A percentile compares a stretch with the other conserved stretches of the same genome.
Evolutionary conservation across 2,888 invertebrate species (phyloP).

Genomic region (Chalcosyrphus nemorum): DNA sequence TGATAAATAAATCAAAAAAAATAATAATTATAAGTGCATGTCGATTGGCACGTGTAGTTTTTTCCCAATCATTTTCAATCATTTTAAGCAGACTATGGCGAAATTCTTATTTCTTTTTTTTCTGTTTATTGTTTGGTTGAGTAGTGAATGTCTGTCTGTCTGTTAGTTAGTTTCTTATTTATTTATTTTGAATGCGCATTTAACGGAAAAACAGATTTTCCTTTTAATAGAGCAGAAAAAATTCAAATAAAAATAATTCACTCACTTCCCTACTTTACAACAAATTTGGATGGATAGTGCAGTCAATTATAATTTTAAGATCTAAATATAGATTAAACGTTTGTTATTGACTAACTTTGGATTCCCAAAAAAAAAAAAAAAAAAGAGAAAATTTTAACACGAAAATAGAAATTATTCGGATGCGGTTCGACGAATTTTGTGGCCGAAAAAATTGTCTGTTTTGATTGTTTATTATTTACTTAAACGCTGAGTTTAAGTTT

Average conservation of each 20-base stretch:
- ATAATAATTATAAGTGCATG: slow-evolving; percentile 45
- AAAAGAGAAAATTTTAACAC: slow-evolving; percentile 14
- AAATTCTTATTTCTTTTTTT: slow-evolving; percentile 3
- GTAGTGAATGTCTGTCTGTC: not conserved
- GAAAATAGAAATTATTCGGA: slow-evolving; percentile 28
- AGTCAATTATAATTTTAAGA: slow-evolving; percentile 13
- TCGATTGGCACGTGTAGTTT: slow-evolving; percentile 51
- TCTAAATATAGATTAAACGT: slow-evolving; percentile 17
- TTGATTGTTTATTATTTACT: slow-evolving; percentile 26
- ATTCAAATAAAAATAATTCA: not conserved
- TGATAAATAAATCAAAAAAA: not conserved
- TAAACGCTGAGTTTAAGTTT: slow-evolving; percentile 11
- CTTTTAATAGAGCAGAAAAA: slow-evolving; percentile 33
- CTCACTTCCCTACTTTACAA: not conserved
- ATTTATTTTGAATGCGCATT: slow-evolving; percentile 1
- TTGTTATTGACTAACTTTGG: not conserved
- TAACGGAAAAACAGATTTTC: slow-evolving; percentile 7
- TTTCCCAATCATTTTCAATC: slow-evolving; percentile 15
- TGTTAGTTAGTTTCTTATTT: not conserved
- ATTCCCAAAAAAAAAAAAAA: not conserved
- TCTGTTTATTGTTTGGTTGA: not conserved
- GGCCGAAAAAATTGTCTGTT: slow-evolving; percentile 40
- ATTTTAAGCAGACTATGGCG: not conserved
- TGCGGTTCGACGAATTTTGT: slow-evolving; percentile 25
- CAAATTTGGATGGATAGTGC: not conserved